A percentile compares a stretch with the other conserved stretches of the same genome.
These are phyloP conservation scores for Cremastobaeus sp. DNA, from an alignment of 2,888 invertebrate species.

Conservation along the genomic window DNA sequence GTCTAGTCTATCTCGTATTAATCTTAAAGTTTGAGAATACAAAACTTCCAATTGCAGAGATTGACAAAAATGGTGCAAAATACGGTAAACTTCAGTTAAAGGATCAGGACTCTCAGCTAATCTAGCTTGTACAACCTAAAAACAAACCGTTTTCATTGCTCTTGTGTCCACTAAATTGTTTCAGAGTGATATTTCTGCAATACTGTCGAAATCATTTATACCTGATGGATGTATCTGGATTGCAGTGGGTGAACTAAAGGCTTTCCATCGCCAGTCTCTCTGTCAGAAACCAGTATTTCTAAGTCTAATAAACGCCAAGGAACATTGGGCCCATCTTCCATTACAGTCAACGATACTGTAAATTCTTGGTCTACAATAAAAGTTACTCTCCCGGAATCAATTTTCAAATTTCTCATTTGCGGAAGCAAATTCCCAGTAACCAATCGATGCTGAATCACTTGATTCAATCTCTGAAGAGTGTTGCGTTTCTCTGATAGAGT, in stretches of 20 bases:
- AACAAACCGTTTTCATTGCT: no score
- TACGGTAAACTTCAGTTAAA: constrained; percentile 89
- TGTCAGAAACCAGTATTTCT: constrained; percentile 96
- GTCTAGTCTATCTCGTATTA: constrained; percentile 92
- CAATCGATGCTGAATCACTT: constrained; percentile 96
- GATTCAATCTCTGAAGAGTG: constrained; percentile 91
- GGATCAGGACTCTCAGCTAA: constrained; percentile 89
- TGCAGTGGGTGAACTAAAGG: constrained; percentile 96
- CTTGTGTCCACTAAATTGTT: no score
- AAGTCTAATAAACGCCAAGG: constrained; percentile 98
- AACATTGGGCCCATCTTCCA: constrained; percentile 95
- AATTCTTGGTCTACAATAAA: constrained; percentile 97
- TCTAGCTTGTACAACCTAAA: constrained; percentile 89
- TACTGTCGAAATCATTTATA: no score
- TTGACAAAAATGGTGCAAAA: constrained; percentile 95
- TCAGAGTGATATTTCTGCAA: no score
- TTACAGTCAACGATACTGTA: constrained; percentile 95
- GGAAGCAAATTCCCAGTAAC: constrained; percentile 94
- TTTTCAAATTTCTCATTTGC: constrained; percentile 94
- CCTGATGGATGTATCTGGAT: constrained; percentile 93
- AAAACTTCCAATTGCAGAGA: constrained; percentile 91
- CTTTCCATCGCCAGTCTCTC: constrained; percentile 98
- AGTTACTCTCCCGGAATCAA: constrained; percentile 95
- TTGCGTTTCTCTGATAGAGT: constrained; percentile 90
- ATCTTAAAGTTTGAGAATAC: constrained; percentile 91